These are phyloP conservation scores for Synergus japonicus DNA, from an alignment of 2,888 invertebrate species.

Conservation along the genomic window DNA sequence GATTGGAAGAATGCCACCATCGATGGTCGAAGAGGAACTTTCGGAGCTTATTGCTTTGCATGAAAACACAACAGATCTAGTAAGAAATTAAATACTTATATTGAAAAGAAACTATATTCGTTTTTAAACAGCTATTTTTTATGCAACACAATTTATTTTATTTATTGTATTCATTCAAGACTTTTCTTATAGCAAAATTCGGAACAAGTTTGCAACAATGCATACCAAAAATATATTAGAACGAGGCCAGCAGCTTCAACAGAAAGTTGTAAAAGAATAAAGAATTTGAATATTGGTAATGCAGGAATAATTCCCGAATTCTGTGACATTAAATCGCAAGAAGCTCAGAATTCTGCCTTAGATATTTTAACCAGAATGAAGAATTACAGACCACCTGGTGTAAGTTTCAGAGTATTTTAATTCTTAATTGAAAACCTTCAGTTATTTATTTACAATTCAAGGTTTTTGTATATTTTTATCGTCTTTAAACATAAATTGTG, in stretches of 20 bases:
- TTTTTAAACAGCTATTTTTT: too few relatives aligned
- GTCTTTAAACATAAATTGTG: too few relatives aligned
- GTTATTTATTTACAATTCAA: background rate
- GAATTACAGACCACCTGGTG: constrained; percentile 86
- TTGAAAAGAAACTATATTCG: constrained; percentile 4
- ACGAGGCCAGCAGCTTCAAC: constrained; percentile 93
- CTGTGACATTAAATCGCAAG: constrained; percentile 55
- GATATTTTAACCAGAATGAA: constrained; percentile 83
- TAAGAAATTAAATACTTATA: constrained; percentile 74
- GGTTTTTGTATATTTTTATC: too few relatives aligned
- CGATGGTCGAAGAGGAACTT: constrained; percentile 89
- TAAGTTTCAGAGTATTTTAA: constrained; percentile 73
- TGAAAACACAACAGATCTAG: constrained; percentile 86
- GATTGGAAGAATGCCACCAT: constrained; percentile 90
- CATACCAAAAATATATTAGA: constrained; percentile 92
- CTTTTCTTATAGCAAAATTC: constrained; percentile 80
- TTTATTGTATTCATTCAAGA: too few relatives aligned
- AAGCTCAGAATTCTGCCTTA: constrained; percentile 54
- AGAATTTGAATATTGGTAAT: constrained; percentile 81
- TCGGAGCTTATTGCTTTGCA: constrained; percentile 87
- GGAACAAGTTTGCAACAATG: constrained; percentile 89
- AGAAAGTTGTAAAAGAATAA: constrained; percentile 93
- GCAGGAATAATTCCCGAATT: constrained; percentile 82
- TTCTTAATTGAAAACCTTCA: background rate
- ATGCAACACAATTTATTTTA: too few relatives aligned